Evolutionary conservation across 2,797 vertebrate species (phyloP), one percentile per base, ranked within the genome.

Genomic region (Mormyrus hasselquistii): DNA sequence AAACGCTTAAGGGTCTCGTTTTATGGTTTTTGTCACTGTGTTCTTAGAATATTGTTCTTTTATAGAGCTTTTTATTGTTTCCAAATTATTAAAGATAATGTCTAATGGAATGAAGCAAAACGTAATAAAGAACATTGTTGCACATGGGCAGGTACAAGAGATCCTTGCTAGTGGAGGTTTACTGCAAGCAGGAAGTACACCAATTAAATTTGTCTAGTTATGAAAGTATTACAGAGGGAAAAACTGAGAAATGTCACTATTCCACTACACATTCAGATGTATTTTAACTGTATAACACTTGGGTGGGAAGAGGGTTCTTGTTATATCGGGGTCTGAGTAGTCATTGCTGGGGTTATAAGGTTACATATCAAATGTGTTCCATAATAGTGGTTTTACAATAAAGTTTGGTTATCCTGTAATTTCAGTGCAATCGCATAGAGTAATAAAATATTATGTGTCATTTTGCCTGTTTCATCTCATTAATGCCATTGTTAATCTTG

Each of bases 301-400:
- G 38, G 73, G 2, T 76, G 73, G 4, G 44, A 29, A 44, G n/a
- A 49, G 47, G 22, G 2, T 83, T 83, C 38, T 49, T 49, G 79
- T 34, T 16, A n/a, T 47, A 4, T 49, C 6, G 14, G 41, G 34
- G 2, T 82, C 38, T 83, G 79, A 44, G 41, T 22, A 49, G 19
- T 49, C 9, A n/a, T 49, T 44, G 79, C 44, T 8, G 16, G 41
- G 79, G 41, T 49, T 9, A 83, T 55, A 53, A 86, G 25, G 38
- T 86, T 29, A 86, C 84, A 86, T 52, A 38, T 53, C 14, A 86
- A 52, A 9, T 85, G 38, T 84, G 83, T 86, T 86, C 29, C 49
- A 22, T 50, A 86, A 50, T 19, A 38, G 84, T 86, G 38, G 44
- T 44, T 86, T 53, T 86, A 16, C 49, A 86, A 86, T 86, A 29